These are phyloP conservation scores for Myotis davidii DNA, from an alignment of 2,113 vertebrate genomes.

Conservation along the genomic window DNA sequence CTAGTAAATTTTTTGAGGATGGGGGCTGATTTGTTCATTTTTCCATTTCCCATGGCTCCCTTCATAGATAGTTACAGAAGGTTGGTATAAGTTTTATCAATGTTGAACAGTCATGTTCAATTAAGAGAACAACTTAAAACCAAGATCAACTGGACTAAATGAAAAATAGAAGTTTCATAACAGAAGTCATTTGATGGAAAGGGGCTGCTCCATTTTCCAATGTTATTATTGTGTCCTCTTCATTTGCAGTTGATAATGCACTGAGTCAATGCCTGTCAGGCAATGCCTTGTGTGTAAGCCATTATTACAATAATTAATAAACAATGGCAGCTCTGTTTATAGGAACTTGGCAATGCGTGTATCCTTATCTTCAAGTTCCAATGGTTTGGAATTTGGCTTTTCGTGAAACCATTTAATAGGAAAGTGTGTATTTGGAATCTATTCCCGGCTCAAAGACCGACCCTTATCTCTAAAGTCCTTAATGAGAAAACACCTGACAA, in stretches of 20 bases:
- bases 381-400: constrained; percentile 69
- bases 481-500: constrained; percentile 76
- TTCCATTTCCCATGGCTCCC: not conserved
- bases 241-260: constrained; percentile 38
- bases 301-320: constrained; percentile 79
- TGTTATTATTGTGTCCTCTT: constrained; percentile 49
- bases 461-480: constrained; percentile 73
- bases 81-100: constrained; percentile 20
- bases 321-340: constrained; percentile 73
- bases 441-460: constrained; percentile 65
- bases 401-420: constrained; percentile 72
- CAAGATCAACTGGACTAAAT: constrained; percentile 13
- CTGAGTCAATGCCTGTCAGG: constrained; percentile 47
- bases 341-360: constrained; percentile 70
- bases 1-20: not conserved
- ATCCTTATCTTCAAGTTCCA: constrained; percentile 76
- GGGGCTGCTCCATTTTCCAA: not conserved
- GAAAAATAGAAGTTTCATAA: constrained; percentile 53
- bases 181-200: constrained; percentile 45
- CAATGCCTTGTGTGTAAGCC: constrained; percentile 52
- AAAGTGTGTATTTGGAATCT: constrained; percentile 72
- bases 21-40: not conserved
- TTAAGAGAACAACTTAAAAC: constrained; percentile 31
- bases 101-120: constrained; percentile 41
- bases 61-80: constrained; percentile 34